phyloP scores from a whole-genome alignment of 2,888 invertebrate genomes.

The Mimas tiliae region DNA sequence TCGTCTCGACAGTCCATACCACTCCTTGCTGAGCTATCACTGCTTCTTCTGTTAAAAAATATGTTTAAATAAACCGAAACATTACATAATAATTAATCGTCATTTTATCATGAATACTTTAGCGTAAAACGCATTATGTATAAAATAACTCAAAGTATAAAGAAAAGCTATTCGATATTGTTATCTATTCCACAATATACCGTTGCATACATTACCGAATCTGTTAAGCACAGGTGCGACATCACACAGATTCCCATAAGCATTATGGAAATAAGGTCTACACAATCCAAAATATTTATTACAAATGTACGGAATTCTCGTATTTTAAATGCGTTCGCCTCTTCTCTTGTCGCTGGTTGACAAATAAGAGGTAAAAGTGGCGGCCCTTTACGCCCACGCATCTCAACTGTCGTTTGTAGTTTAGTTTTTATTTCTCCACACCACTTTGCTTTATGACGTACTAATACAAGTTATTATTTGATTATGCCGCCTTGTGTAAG shows the following conservation, averaged over 20 bases:
- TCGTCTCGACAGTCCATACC: too few relatives aligned
- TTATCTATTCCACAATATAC: not conserved
- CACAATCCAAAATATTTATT: slow-evolving; percentile 28
- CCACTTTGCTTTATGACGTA: slow-evolving; percentile 43
- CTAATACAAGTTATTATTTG: slow-evolving; percentile 36
- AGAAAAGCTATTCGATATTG: not conserved
- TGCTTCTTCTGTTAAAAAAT: too few relatives aligned
- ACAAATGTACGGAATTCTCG: slow-evolving; percentile 28
- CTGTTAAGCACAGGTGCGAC: slow-evolving; percentile 7
- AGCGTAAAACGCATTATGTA: too few relatives aligned
- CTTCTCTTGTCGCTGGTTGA: slow-evolving; percentile 43
- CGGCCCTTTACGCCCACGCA: slow-evolving; percentile 68
- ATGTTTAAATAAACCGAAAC: too few relatives aligned
- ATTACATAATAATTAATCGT: too few relatives aligned
- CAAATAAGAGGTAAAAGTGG: slow-evolving; percentile 54
- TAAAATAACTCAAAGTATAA: not conserved
- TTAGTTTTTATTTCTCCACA: slow-evolving; percentile 50
- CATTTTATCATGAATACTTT: too few relatives aligned
- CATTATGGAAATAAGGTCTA: slow-evolving; percentile 21
- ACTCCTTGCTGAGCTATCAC: too few relatives aligned
- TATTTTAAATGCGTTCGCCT: slow-evolving; percentile 32
- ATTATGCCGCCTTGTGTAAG: slow-evolving; percentile 34
- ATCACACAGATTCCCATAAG: slow-evolving; percentile 8
- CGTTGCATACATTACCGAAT: not conserved
- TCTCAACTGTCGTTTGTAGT: slow-evolving; percentile 60